Evolutionary conservation across 2,113 vertebrate species (phyloP).

Genomic region (Xiphias gladius): DNA sequence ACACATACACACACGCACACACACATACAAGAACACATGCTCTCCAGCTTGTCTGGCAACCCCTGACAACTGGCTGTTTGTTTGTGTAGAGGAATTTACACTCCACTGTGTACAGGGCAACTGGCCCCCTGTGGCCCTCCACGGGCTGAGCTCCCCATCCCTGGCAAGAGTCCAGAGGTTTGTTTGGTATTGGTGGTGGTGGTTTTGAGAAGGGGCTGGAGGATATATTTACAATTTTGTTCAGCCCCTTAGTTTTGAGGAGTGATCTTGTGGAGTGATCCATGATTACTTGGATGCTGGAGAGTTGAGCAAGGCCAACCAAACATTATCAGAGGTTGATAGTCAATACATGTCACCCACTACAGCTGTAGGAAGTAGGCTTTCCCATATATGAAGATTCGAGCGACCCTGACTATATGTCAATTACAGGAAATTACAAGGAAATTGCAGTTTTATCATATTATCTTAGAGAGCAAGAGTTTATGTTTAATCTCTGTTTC

Average conservation of each 20-base stretch:
- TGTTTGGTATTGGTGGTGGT: constrained; percentile 40
- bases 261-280: background rate
- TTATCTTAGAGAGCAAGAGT: constrained; percentile 21
- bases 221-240: constrained; percentile 54
- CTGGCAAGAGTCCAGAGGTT: constrained; percentile 56
- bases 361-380: background rate
- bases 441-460: constrained; percentile 50
- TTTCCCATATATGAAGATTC: background rate
- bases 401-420: constrained; percentile 1
- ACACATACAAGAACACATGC: constrained; percentile 15
- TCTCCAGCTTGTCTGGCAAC: constrained; percentile 39
- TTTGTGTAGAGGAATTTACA: constrained; percentile 73
- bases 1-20: background rate
- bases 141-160: constrained; percentile 29
- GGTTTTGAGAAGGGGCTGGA: background rate
- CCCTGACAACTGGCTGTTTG: constrained; percentile 73
- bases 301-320: background rate
- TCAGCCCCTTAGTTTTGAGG: constrained; percentile 17
- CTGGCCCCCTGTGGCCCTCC: constrained; percentile 39
- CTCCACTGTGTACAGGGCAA: constrained; percentile 52
- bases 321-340: constrained; percentile 1
- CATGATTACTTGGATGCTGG: constrained; percentile 4
- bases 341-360: constrained; percentile 8
- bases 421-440: constrained; percentile 23
- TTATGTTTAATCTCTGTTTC: background rate